Evolutionary conservation across 1,140 invertebrate genomes (phyloP), one percentile per base, ranked within the genome.

Genomic region (Sitophilus oryzae): DNA sequence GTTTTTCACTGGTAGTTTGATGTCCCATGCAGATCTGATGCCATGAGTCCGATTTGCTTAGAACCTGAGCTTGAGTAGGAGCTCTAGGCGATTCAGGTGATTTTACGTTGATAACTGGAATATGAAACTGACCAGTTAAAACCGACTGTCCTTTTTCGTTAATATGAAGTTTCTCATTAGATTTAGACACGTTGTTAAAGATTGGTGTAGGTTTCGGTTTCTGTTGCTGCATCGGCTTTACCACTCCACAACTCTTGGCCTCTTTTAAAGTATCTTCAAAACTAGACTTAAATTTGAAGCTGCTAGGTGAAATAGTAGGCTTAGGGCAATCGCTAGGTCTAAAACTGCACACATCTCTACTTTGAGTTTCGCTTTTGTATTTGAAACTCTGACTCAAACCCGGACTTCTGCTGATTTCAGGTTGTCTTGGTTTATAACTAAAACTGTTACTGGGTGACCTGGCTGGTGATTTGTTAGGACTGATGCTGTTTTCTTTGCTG

Each of bases 31-130:
- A 64, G 16, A 81, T 74, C 58, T 88, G 84, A 63, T 88, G 83
- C 86, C 88, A 89, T 0, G 87, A 89, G 68, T 87, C 86, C 1
- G 85, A 87, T 67, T 88, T 86, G 25, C 81, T 83, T n/a, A 89
- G 66, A 2, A 57, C 51, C 44, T 22, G 44, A 10, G 60, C 63
- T 20, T 66, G 41, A 21, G 41, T 44, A 10, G 50, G 59, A 47
- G 41, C 42, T 59, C 66, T 46, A 60, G 70, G 65, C 70, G 59
- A 65, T 66, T 56, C 64, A 62, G 67, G 70, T 63, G 45, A 67
- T 58, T 58, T 55, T n/a, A 66, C 60, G 9, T 56, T 69, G 35
- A 64, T 65, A 16, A 66, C 50, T 40, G 72, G 69, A 45, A 74
- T 70, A 38, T 74, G 69, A 21, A 76, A 68, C 60, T 73, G 68